phyloP scores from a whole-genome alignment of 2,113 vertebrate species.

The Corydoras maculifer region DNA sequence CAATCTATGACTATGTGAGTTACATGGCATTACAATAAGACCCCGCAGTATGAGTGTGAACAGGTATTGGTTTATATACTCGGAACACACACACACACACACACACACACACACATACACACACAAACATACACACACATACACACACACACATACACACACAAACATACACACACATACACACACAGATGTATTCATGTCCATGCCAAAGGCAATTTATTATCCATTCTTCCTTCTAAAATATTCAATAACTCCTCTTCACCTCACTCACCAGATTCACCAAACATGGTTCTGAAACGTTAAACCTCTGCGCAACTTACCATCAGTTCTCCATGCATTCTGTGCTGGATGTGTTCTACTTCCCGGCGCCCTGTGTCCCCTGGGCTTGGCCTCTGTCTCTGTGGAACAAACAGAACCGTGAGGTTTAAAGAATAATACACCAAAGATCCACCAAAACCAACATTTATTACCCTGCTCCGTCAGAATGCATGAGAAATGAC shows the following conservation, averaged over 20 bases:
- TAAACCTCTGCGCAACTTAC: constrained; percentile 19
- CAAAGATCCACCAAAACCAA: background rate
- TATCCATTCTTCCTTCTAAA: constrained; percentile 3
- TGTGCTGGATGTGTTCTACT: constrained; percentile 23
- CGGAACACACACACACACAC: background rate
- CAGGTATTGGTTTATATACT: background rate
- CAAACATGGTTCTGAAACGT: background rate
- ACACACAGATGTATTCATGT: background rate
- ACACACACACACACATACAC: too few species aligned
- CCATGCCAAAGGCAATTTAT: constrained; percentile 4
- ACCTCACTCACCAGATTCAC: background rate
- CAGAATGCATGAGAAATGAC: too few species aligned
- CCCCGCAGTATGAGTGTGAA: too few species aligned
- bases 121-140: too few species aligned
- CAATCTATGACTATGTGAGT: too few species aligned
- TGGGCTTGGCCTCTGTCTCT: constrained; percentile 23
- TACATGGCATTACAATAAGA: too few species aligned
- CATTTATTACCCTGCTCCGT: background rate
- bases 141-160: too few species aligned
- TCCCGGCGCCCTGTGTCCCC: constrained; percentile 7
- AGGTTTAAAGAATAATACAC: background rate
- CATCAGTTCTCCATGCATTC: constrained; percentile 24
- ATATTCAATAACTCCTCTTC: background rate
- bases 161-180: too few species aligned
- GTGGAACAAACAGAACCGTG: constrained; percentile 11